Percentiles rank a stretch among this genome's conserved stretches.
These are phyloP conservation scores for Mastigias papua DNA, from an alignment of 30 jellyfish, hydroid and myxozoan genomes.

Conservation along the genomic window DNA sequence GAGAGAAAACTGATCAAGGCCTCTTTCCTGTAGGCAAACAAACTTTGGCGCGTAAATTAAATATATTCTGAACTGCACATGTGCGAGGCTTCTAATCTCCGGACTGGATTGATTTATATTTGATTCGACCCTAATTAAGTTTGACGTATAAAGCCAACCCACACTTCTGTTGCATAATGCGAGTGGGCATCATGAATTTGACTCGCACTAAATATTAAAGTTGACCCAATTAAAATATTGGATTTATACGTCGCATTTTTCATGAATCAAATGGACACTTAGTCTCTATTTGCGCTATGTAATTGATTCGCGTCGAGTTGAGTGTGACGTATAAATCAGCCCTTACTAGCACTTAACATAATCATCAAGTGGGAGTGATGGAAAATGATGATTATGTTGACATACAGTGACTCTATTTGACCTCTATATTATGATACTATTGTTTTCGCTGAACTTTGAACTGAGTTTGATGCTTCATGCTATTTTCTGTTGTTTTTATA, in stretches of 20 bases:
- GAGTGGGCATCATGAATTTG: neutral
- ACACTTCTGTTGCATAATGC: conserved; percentile 1
- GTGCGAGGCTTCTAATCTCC: neutral
- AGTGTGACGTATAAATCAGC: conserved; percentile 12
- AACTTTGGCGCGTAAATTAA: neutral
- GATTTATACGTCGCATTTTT: conserved; percentile 8
- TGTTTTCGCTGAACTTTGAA: too few relatives aligned
- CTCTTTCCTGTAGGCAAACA: neutral
- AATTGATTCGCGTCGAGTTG: neutral
- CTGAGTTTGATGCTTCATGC: too few relatives aligned
- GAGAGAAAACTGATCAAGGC: neutral
- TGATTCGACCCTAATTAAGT: conserved; percentile 1
- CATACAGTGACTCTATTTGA: too few relatives aligned
- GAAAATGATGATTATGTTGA: neutral
- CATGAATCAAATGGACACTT: conserved; percentile 7
- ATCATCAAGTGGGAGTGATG: conserved; percentile 35
- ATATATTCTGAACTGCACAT: neutral
- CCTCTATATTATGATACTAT: too few relatives aligned
- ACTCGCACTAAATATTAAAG: neutral
- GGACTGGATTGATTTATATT: neutral
- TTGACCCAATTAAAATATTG: neutral
- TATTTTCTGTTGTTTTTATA: too few relatives aligned
- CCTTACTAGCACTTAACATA: neutral
- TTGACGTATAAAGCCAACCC: conserved; percentile 1
- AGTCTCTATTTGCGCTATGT: neutral